These are phyloP conservation scores for Seira musarum DNA, from an alignment of 2,888 invertebrate species.

Conservation along the genomic window DNA sequence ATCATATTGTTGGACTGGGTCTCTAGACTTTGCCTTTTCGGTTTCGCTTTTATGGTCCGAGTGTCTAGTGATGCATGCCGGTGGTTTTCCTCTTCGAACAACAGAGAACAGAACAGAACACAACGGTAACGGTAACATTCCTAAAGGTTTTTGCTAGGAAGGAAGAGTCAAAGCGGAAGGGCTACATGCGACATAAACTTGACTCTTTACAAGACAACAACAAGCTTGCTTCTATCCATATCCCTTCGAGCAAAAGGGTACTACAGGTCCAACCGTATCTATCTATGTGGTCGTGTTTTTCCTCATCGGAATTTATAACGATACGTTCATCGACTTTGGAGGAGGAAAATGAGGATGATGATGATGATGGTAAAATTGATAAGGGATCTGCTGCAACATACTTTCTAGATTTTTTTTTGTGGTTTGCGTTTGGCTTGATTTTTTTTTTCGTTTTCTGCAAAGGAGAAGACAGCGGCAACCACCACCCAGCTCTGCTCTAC, in stretches of 20 bases:
- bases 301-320: too few species aligned
- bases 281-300: background rate
- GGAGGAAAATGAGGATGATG: too few species aligned
- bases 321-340: too few species aligned
- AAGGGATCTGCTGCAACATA: background rate
- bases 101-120: too few species aligned
- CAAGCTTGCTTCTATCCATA: background rate
- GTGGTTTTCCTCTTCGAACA: slow-evolving; percentile 28
- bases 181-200: slow-evolving; percentile 10
- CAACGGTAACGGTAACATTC: background rate
- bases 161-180: background rate
- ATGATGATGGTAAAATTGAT: slow-evolving; percentile 5
- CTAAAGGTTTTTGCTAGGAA: background rate
- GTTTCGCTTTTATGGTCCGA: slow-evolving; percentile 7
- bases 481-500: too few species aligned
- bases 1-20: slow-evolving; percentile 39
- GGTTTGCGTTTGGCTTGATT: too few species aligned
- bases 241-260: background rate
- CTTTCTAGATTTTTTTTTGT: background rate
- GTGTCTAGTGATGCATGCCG: slow-evolving; percentile 36
- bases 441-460: background rate
- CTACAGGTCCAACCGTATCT: background rate
- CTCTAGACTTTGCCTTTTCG: slow-evolving; percentile 19
- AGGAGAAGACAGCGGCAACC: background rate
- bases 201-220: slow-evolving; percentile 10